phyloP scores from a whole-genome alignment of 2,113 vertebrate genomes.

The Saccopteryx leptura region DNA sequence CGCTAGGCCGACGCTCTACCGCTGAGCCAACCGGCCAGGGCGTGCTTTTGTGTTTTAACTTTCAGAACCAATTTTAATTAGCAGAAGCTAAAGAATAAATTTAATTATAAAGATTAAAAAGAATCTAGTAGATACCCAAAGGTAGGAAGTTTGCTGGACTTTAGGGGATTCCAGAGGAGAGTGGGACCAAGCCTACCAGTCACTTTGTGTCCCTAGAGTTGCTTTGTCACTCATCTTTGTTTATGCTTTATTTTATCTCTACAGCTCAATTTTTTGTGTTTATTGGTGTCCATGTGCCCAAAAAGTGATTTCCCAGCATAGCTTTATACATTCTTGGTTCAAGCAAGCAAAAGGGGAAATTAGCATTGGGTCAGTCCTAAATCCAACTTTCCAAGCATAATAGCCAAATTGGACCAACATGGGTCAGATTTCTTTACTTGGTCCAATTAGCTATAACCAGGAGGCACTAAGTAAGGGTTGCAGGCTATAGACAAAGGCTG shows the following conservation, averaged over 20 bases:
- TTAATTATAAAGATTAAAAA: not conserved
- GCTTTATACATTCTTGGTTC: conserved; percentile 20
- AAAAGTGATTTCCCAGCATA: not conserved
- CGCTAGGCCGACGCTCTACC: too few species aligned
- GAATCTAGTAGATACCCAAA: not conserved
- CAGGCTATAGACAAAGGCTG: not conserved
- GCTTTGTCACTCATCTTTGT: not conserved
- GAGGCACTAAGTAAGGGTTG: not conserved
- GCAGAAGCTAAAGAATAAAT: not conserved
- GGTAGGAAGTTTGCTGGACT: not conserved
- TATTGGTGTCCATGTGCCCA: not conserved
- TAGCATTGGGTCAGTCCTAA: not conserved
- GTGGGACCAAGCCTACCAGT: not conserved
- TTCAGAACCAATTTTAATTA: not conserved
- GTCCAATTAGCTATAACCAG: not conserved
- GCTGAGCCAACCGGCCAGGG: too few species aligned
- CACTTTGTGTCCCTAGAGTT: not conserved
- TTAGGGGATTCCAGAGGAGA: not conserved
- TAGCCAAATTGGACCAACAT: not conserved
- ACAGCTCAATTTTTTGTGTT: conserved; percentile 40
- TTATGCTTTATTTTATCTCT: conserved; percentile 60
- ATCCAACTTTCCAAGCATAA: conserved; percentile 25
- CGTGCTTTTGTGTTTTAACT: conserved; percentile 1
- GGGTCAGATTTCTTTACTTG: not conserved
- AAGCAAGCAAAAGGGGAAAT: conserved; percentile 26